Evolutionary conservation across 1,140 invertebrate genomes (phyloP).

Genomic region (Saccostrea cuccullata): DNA sequence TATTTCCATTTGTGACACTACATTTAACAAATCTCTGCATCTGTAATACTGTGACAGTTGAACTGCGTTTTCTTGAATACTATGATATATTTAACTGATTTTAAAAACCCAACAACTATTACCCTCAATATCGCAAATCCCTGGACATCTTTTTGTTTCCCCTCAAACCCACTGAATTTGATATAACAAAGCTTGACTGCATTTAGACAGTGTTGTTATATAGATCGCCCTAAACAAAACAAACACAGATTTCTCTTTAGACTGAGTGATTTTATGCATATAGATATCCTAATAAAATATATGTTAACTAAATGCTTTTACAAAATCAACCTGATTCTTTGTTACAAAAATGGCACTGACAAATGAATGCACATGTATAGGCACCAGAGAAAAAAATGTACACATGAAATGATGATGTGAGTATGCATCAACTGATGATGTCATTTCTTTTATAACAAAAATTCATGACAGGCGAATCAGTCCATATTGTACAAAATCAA

Average conservation of each 20-base stretch:
- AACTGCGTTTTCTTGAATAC: no score
- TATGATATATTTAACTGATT: no score
- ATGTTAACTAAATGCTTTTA: constrained; percentile 29
- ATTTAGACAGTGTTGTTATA: no score
- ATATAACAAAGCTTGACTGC: no score
- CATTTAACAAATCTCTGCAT: no score
- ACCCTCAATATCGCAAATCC: no score
- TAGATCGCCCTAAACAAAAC: neutral
- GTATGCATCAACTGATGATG: constrained; percentile 3
- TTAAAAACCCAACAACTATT: no score
- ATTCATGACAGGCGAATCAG: constrained; percentile 1
- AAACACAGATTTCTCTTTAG: neutral
- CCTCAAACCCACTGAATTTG: no score
- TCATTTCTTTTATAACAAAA: neutral
- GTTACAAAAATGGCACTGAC: constrained; percentile 33
- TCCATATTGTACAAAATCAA: neutral
- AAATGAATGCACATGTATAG: constrained; percentile 20
- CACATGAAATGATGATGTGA: constrained; percentile 14
- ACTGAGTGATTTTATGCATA: constrained; percentile 24
- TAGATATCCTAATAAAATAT: constrained; percentile 30
- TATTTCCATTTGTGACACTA: no score
- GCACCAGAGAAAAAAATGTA: constrained; percentile 30
- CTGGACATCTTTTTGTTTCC: no score
- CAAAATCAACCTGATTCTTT: constrained; percentile 36
- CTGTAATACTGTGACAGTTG: no score